Evolutionary conservation across 2,888 invertebrate species (phyloP).

Genomic region (Exephanes ischioxanthus): DNA sequence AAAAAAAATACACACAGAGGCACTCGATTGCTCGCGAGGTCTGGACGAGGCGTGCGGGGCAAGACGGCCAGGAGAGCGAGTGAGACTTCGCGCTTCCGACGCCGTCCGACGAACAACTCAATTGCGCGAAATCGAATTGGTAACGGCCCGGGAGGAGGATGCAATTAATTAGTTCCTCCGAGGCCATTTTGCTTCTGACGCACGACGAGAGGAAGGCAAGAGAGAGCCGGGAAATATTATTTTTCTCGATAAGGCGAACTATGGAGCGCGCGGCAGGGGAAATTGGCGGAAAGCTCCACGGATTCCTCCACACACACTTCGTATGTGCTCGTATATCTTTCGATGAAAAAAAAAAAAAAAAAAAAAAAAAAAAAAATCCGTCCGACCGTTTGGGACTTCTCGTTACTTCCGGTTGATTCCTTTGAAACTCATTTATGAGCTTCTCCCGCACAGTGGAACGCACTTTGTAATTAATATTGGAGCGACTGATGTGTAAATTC

Average conservation of each 20-base stretch:
- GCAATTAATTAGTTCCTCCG: conserved; percentile 82
- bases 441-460: conserved; percentile 49
- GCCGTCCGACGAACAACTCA: conserved; percentile 77
- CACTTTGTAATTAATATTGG: conserved; percentile 53
- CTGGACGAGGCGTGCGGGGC: conserved; percentile 40
- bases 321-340: neutral
- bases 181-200: conserved; percentile 80
- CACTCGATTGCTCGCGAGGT: conserved; percentile 61
- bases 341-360: neutral
- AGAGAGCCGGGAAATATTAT: conserved; percentile 76
- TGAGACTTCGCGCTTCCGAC: conserved; percentile 38
- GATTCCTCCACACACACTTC: conserved; percentile 5
- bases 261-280: conserved; percentile 8
- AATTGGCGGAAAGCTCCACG: conserved; percentile 24
- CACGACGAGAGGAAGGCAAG: conserved; percentile 64
- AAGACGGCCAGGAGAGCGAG: conserved; percentile 50
- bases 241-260: conserved; percentile 62
- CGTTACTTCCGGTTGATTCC: conserved; percentile 49
- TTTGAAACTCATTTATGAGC: neutral
- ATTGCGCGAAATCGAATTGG: conserved; percentile 83
- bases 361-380: neutral
- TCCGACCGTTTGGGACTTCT: conserved; percentile 29
- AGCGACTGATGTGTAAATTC: conserved; percentile 3
- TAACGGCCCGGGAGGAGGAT: conserved; percentile 75
- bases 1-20: conserved; percentile 27